phyloP scores from a whole-genome alignment of 2,113 vertebrate species.

The Chionodraco myersi region DNA sequence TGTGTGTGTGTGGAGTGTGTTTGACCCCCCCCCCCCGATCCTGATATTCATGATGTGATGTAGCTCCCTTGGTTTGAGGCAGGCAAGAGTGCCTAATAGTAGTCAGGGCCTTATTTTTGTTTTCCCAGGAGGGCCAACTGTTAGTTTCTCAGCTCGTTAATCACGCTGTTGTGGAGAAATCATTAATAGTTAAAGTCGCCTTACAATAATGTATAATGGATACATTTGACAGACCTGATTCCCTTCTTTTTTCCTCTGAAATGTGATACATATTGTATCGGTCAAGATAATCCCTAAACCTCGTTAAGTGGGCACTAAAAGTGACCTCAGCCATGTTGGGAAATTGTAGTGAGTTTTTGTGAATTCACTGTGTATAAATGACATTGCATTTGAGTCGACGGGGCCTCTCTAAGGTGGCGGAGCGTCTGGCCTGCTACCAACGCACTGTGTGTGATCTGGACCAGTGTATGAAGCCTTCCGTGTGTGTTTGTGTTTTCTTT shows the following conservation, averaged over 20 bases:
- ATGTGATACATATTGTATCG: constrained; percentile 86
- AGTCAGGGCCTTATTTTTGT: constrained; percentile 79
- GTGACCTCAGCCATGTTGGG: constrained; percentile 80
- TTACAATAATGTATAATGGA: constrained; percentile 82
- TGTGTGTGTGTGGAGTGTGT: constrained; percentile 1
- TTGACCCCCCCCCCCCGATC: background rate
- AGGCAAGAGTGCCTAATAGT: constrained; percentile 42
- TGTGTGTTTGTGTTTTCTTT: constrained; percentile 28
- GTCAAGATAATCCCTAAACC: constrained; percentile 74
- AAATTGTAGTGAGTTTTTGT: constrained; percentile 23
- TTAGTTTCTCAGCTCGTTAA: constrained; percentile 87
- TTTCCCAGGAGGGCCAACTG: constrained; percentile 83
- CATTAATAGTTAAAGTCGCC: constrained; percentile 89
- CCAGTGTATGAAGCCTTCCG: constrained; percentile 31
- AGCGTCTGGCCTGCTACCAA: constrained; percentile 32
- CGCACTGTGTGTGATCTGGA: constrained; percentile 34
- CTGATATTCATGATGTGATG: constrained; percentile 75
- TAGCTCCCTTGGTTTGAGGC: constrained; percentile 62
- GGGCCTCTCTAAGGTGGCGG: constrained; percentile 34
- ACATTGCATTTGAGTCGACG: background rate
- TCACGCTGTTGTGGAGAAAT: constrained; percentile 82
- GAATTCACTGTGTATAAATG: constrained; percentile 43
- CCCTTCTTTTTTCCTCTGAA: constrained; percentile 51
- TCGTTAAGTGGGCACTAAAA: constrained; percentile 13
- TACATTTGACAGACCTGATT: constrained; percentile 73